Percentiles rank a stretch among this genome's conserved stretches.
These are phyloP conservation scores for Phataginus tricuspis DNA, from an alignment of 2,797 vertebrate species.

Conservation along the genomic window DNA sequence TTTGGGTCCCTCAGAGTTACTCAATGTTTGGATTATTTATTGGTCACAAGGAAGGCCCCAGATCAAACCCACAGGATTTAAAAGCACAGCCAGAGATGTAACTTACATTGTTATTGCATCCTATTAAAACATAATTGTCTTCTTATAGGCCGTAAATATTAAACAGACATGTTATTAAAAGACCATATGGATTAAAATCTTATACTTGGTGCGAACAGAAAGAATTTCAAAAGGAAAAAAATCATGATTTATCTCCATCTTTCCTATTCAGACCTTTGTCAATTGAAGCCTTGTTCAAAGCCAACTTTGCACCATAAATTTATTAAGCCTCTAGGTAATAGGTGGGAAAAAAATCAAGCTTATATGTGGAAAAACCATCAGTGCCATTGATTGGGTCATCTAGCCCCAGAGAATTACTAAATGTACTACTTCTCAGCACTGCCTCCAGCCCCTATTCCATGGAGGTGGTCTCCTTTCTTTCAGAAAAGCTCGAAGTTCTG, in stretches of 20 bases:
- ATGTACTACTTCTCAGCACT: slow-evolving; percentile 28
- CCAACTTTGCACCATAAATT: background rate
- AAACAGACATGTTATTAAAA: background rate
- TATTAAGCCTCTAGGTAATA: background rate
- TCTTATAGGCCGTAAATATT: background rate
- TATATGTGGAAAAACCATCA: background rate
- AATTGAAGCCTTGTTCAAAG: background rate
- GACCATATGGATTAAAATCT: background rate
- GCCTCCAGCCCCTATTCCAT: background rate
- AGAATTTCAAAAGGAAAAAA: background rate
- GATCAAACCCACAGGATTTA: background rate
- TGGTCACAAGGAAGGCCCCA: background rate
- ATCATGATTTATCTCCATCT: background rate
- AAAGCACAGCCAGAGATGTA: background rate
- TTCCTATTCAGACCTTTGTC: background rate
- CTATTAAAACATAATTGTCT: background rate
- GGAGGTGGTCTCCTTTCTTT: background rate
- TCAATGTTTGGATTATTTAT: background rate
- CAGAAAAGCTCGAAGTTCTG: slow-evolving; percentile 10
- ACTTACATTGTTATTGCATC: background rate
- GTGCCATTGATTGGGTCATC: slow-evolving; percentile 31
- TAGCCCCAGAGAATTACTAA: slow-evolving; percentile 33
- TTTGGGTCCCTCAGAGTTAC: background rate
- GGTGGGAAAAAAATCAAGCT: background rate
- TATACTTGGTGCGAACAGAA: background rate